phyloP scores from a whole-genome alignment of 1,140 invertebrate genomes.

The Drosophila sp. region DNA sequence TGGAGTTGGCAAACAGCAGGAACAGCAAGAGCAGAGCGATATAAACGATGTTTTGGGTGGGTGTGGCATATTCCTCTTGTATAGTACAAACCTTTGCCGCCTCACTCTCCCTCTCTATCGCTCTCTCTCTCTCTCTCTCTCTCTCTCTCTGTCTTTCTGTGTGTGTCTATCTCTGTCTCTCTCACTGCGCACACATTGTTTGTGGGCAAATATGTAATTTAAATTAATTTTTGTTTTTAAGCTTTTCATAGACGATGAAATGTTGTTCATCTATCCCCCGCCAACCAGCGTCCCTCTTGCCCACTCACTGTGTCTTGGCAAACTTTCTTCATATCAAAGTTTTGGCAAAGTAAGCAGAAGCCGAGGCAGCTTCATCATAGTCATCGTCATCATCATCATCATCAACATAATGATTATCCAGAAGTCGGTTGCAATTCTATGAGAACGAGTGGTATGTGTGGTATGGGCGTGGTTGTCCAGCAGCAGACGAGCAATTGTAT shows the following conservation, averaged over 20 bases:
- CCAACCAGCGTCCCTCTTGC: not conserved
- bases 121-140: not conserved
- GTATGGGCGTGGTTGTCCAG: conserved; percentile 32
- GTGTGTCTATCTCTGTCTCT: not conserved
- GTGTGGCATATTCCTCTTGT: not conserved
- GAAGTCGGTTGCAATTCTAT: conserved; percentile 24
- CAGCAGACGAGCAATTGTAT: conserved; percentile 53
- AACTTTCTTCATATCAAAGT: conserved; percentile 64
- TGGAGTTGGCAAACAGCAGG: conserved; percentile 37
- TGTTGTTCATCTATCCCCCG: conserved; percentile 17
- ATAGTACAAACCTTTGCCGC: conserved; percentile 11
- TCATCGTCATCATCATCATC: not conserved
- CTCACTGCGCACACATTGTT: conserved; percentile 36
- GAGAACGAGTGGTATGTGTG: not conserved
- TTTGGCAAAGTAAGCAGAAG: conserved; percentile 58
- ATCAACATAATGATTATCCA: conserved; percentile 17
- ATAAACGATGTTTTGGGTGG: conserved; percentile 27
- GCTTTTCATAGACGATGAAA: conserved; percentile 57
- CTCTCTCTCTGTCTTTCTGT: not conserved
- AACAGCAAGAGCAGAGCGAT: conserved; percentile 1
- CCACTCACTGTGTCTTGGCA: conserved; percentile 28
- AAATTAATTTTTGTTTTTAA: conserved; percentile 67
- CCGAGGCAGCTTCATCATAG: conserved; percentile 34
- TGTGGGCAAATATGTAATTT: conserved; percentile 62
- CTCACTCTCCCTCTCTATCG: not conserved